Base-by-base conservation (phyloP, 1,140 invertebrate genomes). In the Whitmania pigra region DNA sequence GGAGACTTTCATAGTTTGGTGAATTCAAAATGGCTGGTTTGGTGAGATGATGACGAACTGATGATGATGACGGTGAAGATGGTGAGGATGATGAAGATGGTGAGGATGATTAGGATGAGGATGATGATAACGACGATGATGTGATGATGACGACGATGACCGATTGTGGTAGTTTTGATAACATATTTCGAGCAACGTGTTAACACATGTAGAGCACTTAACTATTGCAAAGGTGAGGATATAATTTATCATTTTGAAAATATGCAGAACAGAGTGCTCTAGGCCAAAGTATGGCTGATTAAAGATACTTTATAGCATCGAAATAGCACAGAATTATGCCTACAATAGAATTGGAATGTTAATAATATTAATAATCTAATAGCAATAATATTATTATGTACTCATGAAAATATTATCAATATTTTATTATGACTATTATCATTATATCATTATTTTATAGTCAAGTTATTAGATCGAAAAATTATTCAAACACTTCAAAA, bases 1-100 rank as follows among this genome's bases (percentile, higher is more conserved):
- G 11, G 57, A 63, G 29, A 22, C 11, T 22, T 63, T 22, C 22
- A 18, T 11, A 7, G 15, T 63, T 6, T 22, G 22, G 22, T 13
- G 29, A 18, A 11, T 15, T 63, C 6, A 7, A 25, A 63, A 63
- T 57, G 54, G 54, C 9, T n/a, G n/a, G 31, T 2, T 67, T 22
- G 31, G 20, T n/a, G 29, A 27, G 66, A 67, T 67, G 66, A 67
- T 31, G 66, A 67, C 13, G 66, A 67, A 13, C 2, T 29, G 66
- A 67, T 67, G 66, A 67, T 67, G 66, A 67, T 25, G 66, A 67
- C 29, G 66, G 13, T 67, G 66, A 67, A 2, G 54, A 57, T 57
- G 54, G 9, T 57, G 54, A 57, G 2, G 54, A 57, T 57, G 54
- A 57, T 57, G 54, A 57, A 3, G 54, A 9, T n/a, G 54, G 25